These are phyloP conservation scores for Odontamblyopus rebecca DNA, from an alignment of 2,797 vertebrate species.

Conservation along the genomic window DNA sequence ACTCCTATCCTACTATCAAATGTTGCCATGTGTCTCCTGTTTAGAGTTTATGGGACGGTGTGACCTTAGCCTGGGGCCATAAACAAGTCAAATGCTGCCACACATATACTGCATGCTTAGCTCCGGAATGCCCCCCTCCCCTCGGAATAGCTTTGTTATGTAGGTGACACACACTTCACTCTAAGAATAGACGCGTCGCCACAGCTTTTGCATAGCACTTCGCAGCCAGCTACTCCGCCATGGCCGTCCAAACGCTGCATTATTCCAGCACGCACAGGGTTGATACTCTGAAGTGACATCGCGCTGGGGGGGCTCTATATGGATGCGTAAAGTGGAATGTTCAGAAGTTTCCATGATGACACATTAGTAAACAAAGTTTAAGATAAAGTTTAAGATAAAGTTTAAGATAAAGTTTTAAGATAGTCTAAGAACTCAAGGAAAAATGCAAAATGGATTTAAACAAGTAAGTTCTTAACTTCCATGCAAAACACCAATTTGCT, in stretches of 20 bases:
- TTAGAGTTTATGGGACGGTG: slow-evolving; percentile 15
- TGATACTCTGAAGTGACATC: background rate
- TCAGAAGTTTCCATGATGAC: too few species aligned
- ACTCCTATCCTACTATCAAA: background rate
- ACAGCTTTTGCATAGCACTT: slow-evolving; percentile 58
- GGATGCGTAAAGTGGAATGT: too few species aligned
- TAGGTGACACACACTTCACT: slow-evolving; percentile 34
- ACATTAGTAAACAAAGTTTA: too few species aligned
- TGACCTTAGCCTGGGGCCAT: slow-evolving; percentile 40
- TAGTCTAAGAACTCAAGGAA: too few species aligned
- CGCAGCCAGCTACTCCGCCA: slow-evolving; percentile 44
- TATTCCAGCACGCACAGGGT: slow-evolving; percentile 24
- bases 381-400: too few species aligned
- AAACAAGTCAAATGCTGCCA: slow-evolving; percentile 30
- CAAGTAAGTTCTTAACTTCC: too few species aligned
- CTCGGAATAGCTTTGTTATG: slow-evolving; percentile 62
- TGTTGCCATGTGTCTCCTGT: slow-evolving; percentile 22
- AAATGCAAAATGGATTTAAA: too few species aligned
- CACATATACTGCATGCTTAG: slow-evolving; percentile 22
- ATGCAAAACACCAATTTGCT: too few species aligned
- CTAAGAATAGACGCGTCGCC: slow-evolving; percentile 60
- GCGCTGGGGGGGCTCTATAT: too few species aligned
- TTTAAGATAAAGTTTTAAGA: too few species aligned
- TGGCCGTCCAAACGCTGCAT: slow-evolving; percentile 11
- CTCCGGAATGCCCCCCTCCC: slow-evolving; percentile 57